Conservation (phyloP, 2,888 invertebrate genomes). For the Cephus rjabovi region DNA sequence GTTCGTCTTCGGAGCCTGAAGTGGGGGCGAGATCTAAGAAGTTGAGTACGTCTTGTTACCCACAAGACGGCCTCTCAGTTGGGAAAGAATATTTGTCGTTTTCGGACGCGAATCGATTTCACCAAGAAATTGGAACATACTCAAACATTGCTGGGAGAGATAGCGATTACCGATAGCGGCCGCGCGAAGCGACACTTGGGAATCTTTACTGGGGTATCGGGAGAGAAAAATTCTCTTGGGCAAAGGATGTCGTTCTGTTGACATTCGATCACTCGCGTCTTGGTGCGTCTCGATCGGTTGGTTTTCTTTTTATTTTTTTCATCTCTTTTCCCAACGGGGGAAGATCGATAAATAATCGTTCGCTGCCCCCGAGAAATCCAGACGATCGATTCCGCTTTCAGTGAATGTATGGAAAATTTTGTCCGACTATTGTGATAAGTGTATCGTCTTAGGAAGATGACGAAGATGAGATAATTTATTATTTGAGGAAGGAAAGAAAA, state of each 20-base stretch:
- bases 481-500: neutral
- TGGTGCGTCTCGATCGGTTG: neutral
- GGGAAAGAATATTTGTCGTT: slow-evolving; percentile 50
- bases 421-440: neutral
- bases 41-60: slow-evolving; percentile 41
- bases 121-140: neutral
- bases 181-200: neutral
- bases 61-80: slow-evolving; percentile 46
- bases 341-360: neutral
- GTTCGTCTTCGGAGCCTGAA: slow-evolving; percentile 20
- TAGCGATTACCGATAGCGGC: neutral
- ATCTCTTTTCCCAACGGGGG: neutral
- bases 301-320: neutral
- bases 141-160: neutral
- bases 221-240: neutral
- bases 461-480: neutral
- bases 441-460: neutral
- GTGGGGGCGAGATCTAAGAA: slow-evolving; percentile 30
- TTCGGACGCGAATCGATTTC: slow-evolving; percentile 43
- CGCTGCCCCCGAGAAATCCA: neutral
- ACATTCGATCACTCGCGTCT: neutral
- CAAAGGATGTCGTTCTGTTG: neutral
- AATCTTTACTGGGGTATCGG: neutral
- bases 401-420: neutral
- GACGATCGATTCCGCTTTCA: neutral